Base-by-base conservation (phyloP, 2,888 invertebrate species). In the Parnassius glacialis region DNA sequence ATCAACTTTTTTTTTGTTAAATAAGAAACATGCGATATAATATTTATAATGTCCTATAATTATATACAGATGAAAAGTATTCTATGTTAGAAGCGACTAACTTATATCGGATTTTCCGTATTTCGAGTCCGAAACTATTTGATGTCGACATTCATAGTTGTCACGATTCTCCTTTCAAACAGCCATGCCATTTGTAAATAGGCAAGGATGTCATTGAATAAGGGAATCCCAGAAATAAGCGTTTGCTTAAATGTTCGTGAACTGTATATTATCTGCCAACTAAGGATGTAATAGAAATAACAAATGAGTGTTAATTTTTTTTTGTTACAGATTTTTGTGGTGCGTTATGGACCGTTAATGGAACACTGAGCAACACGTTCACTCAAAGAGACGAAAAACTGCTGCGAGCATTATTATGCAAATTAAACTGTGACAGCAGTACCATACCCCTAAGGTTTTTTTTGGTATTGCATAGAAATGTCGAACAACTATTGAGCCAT, bases 121-220 rank as follows among this genome's bases (percentile, higher is more conserved):
- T 74, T 80, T 79, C 70, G 76, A 71, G 72, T 74, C 81, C 79
- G 77, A 86, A 87, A 79, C 69, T 74, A 72, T 77, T 71, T 72
- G 74, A 78, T 75, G 73, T 72, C 71, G 71, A 72, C 73, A 76
- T 80, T 81, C 75, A 75, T 71, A 75, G n/a, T 13, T 47, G 67
- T 87, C 90, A 89, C 89, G 90, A 90, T 78, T 87, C 79, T 79
- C 90, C 87, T 89, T 90, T 90, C 86, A 83, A 89, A 83, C 79
- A 74, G 77, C 59, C 81, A 74, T 87, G 84, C 84, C 86, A 87
- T 87, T 87, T 85, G 79, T 83, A 75, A 79, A 78, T 76, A 75
- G 71, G 85, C 85, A 84, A 88, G 85, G 87, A 88, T 87, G 84
- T 84, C 81, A 80, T 81, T 81, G 84, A 81, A 78, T 76, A 70